Conservation (phyloP, 1,140 invertebrate genomes). For the Tetragnatha versicolor region DNA sequence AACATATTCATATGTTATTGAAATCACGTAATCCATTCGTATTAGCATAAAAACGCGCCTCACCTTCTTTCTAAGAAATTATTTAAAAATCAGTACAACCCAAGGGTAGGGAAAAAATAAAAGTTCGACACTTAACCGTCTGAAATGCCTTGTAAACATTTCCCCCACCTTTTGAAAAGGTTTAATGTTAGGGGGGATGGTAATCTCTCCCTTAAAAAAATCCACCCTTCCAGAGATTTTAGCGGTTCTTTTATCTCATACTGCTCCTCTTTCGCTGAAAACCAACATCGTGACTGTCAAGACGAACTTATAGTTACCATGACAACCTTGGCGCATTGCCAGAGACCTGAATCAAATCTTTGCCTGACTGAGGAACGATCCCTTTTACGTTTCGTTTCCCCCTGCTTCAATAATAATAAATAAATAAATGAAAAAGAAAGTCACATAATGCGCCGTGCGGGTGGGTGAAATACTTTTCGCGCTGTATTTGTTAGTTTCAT, state of each 20-base stretch:
- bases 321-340: slow-evolving; percentile 43
- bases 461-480: slow-evolving; percentile 9
- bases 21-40: no score
- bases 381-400: neutral
- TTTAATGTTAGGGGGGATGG: neutral
- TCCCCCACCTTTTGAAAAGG: neutral
- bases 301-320: slow-evolving; percentile 35
- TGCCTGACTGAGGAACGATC: neutral
- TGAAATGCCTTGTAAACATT: slow-evolving; percentile 24
- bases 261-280: slow-evolving; percentile 33
- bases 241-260: slow-evolving; percentile 23
- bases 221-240: neutral
- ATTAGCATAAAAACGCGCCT: no score
- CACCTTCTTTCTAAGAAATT: no score
- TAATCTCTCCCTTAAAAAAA: neutral
- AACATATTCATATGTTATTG: no score
- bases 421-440: neutral
- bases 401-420: neutral
- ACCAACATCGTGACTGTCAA: slow-evolving; percentile 43
- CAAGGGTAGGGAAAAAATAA: neutral
- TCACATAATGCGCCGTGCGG: neutral
- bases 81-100: neutral
- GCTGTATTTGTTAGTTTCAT: slow-evolving; percentile 3
- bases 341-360: slow-evolving; percentile 37
- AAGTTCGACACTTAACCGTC: no score